phyloP scores from a whole-genome alignment of 64 coral and sea anemone genomes.

The Exaiptasia diaphana region DNA sequence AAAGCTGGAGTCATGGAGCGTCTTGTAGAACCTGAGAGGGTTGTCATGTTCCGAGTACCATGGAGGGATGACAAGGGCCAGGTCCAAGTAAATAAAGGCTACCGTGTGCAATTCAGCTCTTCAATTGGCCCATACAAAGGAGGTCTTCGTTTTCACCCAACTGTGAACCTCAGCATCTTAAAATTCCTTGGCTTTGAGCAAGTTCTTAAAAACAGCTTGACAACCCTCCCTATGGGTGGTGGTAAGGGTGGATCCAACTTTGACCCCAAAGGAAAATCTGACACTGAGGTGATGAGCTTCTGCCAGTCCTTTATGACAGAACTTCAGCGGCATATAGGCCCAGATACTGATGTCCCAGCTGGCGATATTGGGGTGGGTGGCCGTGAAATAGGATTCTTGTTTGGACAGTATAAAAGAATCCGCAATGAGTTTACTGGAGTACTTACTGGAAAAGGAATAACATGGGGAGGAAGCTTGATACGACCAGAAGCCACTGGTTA shows the following conservation, averaged over 20 bases:
- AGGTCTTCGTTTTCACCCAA: conserved; percentile 71
- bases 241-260: conserved; percentile 88
- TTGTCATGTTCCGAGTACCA: conserved; percentile 59
- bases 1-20: conserved; percentile 31
- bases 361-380: conserved; percentile 90
- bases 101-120: conserved; percentile 52
- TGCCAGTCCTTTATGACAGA: conserved; percentile 91
- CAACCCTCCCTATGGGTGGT: conserved; percentile 85
- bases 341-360: conserved; percentile 81
- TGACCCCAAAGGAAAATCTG: conserved; percentile 87
- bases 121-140: conserved; percentile 74
- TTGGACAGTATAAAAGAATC: conserved; percentile 86
- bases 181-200: conserved; percentile 79
- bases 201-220: conserved; percentile 86
- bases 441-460: conserved; percentile 78
- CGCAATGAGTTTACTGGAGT: conserved; percentile 93
- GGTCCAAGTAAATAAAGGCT: conserved; percentile 56
- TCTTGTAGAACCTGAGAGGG: conserved; percentile 66
- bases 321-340: conserved; percentile 80
- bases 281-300: conserved; percentile 91
- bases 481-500: conserved; percentile 88
- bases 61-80: conserved; percentile 59
- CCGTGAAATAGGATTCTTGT: conserved; percentile 81
- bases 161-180: conserved; percentile 54
- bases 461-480: conserved; percentile 78